A percentile compares a stretch with the other conserved stretches of the same genome.
These are phyloP conservation scores for Ptilodon capucinus DNA, from an alignment of 2,888 invertebrate species.

Conservation along the genomic window DNA sequence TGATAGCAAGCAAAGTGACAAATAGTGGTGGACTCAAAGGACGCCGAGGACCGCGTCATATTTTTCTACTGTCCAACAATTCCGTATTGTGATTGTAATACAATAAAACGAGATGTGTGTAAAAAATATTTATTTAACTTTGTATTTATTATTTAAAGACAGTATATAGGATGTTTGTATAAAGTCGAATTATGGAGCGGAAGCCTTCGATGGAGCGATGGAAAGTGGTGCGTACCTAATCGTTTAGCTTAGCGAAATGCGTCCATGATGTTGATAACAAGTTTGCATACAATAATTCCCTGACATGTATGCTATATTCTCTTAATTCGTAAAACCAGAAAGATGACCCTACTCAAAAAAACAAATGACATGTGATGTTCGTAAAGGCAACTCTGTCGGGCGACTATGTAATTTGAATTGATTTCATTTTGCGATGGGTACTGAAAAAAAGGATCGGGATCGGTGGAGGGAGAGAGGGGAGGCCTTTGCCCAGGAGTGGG, in stretches of 20 bases:
- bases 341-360: too few relatives aligned
- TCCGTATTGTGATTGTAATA: constrained; percentile 61
- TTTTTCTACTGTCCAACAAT: constrained; percentile 61
- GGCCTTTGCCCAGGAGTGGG: too few relatives aligned
- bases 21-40: constrained; percentile 39
- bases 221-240: constrained; percentile 11
- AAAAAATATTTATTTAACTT: constrained; percentile 57
- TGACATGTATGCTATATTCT: too few relatives aligned
- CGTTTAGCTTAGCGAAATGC: constrained; percentile 28
- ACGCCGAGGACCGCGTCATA: constrained; percentile 44
- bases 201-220: constrained; percentile 30
- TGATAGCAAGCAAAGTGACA: constrained; percentile 70
- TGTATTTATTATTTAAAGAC: constrained; percentile 67
- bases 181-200: constrained; percentile 46
- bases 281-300: too few relatives aligned
- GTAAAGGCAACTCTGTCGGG: too few relatives aligned
- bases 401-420: too few relatives aligned
- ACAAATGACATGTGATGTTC: too few relatives aligned
- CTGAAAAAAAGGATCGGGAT: too few relatives aligned
- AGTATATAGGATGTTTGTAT: constrained; percentile 42
- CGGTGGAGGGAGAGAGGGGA: too few relatives aligned
- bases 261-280: constrained; percentile 25
- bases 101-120: constrained; percentile 52
- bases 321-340: too few relatives aligned
- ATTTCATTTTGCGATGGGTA: not conserved